A percentile compares a stretch with the other conserved stretches of the same genome.
These are phyloP conservation scores for Erpobdella octoculata DNA, from an alignment of 2,888 invertebrate species.

Conservation along the genomic window DNA sequence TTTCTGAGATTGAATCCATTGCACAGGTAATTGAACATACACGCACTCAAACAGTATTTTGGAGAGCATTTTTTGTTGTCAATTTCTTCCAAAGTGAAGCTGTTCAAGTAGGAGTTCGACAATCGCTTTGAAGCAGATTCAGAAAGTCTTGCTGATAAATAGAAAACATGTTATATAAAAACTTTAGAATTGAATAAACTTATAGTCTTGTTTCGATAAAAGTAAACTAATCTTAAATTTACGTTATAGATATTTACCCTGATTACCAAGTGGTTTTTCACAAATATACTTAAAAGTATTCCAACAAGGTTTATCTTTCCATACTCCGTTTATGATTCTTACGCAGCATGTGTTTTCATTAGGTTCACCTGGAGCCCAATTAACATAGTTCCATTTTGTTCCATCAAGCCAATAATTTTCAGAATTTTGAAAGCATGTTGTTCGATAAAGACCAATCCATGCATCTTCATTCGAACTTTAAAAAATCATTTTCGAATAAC, in stretches of 20 bases:
- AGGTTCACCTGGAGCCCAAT: not conserved
- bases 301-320: not conserved
- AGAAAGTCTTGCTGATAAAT: too few species aligned
- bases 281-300: not conserved
- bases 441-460: too few species aligned
- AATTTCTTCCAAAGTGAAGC: not conserved
- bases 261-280: not conserved
- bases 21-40: not conserved
- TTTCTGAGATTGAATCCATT: not conserved
- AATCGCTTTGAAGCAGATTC: not conserved
- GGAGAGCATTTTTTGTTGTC: not conserved
- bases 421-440: too few species aligned
- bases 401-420: conserved; percentile 1
- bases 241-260: not conserved
- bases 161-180: too few species aligned
- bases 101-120: not conserved
- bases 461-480: too few species aligned
- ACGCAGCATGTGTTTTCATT: conserved; percentile 1
- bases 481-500: too few species aligned
- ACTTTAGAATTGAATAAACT: too few species aligned
- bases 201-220: too few species aligned
- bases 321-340: not conserved
- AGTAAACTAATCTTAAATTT: too few species aligned
- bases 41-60: not conserved
- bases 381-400: not conserved